Base-by-base conservation (phyloP, 2,888 invertebrate genomes). In the Autographa pulchrina region DNA sequence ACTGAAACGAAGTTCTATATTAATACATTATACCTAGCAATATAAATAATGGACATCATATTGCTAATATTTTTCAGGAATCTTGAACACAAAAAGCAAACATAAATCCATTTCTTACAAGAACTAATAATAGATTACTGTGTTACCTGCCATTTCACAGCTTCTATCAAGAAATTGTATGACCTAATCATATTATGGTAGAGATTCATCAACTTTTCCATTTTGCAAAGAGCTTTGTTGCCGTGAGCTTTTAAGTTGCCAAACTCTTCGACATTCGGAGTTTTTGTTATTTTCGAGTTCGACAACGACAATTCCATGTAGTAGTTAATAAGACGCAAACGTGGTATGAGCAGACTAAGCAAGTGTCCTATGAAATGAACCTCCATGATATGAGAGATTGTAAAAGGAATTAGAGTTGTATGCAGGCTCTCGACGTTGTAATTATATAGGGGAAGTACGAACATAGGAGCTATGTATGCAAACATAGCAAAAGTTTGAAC, bases 91-190 rank as follows among this genome's bases (percentile, higher is more conserved):
- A n/a, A 16, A 48, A 48, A n/a, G n/a, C 0, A n/a, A 48, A 48
- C 48, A n/a, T n/a, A 48, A 48, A 48, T 48, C 0, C n/a, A n/a
- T 48, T 8, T n/a, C 48, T 48, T 6, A 43, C 14, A 48, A n/a
- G 48, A 6, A 48, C 4, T 16, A 43, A 43, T 43, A 14, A 8
- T 59, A 65, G 48, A 43, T 14, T 58, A 13, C 31, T 56, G 25
- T 59, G 72, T 84, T 83, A 93, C 93, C 92, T 93, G 92, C 92
- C 92, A 93, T 78, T 92, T 93, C 31, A 93, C 87, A 1, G 93
- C 90, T 69, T 91, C 90, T 48, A 90, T 88, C 67, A 94, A 83
- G 72, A 73, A 88, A 62, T 91, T 88, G 52, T 90, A 90, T n/a
- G 90, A 81, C 68, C 87, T 89, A 13, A 91, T 90, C 20, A 91